A percentile compares a stretch with the other conserved stretches of the same genome.
Conservation (phyloP, 2,888 invertebrate genomes). For the Meliscaeva auricollis region DNA sequence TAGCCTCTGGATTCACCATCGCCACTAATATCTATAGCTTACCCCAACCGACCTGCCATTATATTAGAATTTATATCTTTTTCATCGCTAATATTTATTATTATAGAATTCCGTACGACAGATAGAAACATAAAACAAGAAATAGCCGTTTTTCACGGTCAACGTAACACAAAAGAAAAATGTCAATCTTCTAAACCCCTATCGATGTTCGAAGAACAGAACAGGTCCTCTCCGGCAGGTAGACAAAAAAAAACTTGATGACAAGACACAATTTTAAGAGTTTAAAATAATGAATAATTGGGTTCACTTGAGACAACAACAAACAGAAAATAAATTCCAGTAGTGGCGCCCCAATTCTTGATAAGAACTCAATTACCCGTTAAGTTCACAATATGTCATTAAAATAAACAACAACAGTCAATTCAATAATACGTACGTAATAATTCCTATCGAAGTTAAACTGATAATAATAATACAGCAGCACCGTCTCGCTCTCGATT, state of each 20-base stretch:
- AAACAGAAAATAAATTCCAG: constrained; percentile 2
- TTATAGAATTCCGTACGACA: constrained; percentile 55
- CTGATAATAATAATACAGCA: constrained; percentile 35
- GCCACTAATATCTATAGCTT: not conserved
- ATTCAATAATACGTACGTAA: constrained; percentile 59
- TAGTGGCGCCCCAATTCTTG: not conserved
- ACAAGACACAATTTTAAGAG: not conserved
- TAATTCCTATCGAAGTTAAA: constrained; percentile 22
- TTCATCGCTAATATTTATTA: constrained; percentile 25
- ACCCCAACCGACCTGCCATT: constrained; percentile 35
- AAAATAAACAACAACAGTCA: constrained; percentile 1
- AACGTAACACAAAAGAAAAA: constrained; percentile 18
- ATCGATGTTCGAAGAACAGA: not conserved
- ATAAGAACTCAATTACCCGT: not conserved
- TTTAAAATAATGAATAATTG: not conserved
- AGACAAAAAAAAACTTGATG: constrained; percentile 9
- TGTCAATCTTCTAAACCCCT: not conserved
- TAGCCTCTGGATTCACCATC: constrained; percentile 50
- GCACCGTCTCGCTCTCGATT: constrained; percentile 6
- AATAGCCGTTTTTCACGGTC: constrained; percentile 56
- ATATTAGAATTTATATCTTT: constrained; percentile 31
- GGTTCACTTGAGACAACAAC: constrained; percentile 23
- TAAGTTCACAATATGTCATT: not conserved
- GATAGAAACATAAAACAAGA: constrained; percentile 5
- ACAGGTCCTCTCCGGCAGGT: constrained; percentile 18